Base-by-base conservation (phyloP, 2,113 vertebrate species). In the Myotis davidii region DNA sequence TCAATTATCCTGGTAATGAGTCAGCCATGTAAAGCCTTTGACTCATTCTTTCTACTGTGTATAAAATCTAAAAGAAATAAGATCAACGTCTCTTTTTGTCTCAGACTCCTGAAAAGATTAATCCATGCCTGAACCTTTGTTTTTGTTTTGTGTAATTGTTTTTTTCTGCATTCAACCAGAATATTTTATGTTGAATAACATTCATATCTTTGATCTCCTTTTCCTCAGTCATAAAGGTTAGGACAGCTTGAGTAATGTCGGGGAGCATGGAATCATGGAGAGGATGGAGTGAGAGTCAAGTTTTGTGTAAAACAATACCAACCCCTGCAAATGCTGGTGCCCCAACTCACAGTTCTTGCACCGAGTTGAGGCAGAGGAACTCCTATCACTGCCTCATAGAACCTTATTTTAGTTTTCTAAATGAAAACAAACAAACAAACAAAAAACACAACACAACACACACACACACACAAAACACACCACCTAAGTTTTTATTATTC, bases 51-150 rank as follows among this genome's bases (percentile, higher is more conserved):
- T 67, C 25, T 10, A 48, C 1, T 34, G 5, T 94, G 67, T 48
- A 65, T 64, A 42, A 72, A 61, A 67, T 73, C 17, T 50, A 1
- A 67, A 87, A 92, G 20, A 94, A 88, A 70, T 88, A 52, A 84
- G 48, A 79, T 37, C 18, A 79, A 84, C 18, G 14, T 61, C n/a
- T 93, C 48, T 91, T 92, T 83, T 73, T 69, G 77, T 88, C 64
- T 29, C 27, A 92, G 72, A 18, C 61, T 67, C 29, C 32, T 84
- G 52, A 64, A 73, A 61, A 90, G 27, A 78, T 84, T 54, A 50
- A 90, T 86, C 52, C 8, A 39, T 2, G 13, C n/a, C 13, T 50
- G 23, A 34, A 20, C 11, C 61, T 72, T 87, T 74, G 23, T 50
- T 87, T 83, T 92, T 42, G 13, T 7, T 61, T 79, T 85, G 23